Percentiles rank a stretch among this genome's conserved stretches.
These are phyloP conservation scores for Aphis craccivora DNA, from an alignment of 1,140 invertebrate species.

Conservation along the genomic window DNA sequence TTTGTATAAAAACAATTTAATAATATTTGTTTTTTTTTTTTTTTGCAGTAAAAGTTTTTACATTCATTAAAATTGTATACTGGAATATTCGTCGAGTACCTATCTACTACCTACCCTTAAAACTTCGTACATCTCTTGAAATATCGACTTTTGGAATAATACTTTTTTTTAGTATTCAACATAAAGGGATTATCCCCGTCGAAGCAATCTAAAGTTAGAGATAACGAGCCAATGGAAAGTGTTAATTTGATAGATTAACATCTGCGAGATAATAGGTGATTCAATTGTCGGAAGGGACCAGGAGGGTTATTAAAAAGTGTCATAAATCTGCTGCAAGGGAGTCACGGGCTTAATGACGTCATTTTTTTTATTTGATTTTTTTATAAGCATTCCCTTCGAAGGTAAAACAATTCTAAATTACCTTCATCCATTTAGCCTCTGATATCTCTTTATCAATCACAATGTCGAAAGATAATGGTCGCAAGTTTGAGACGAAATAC, in stretches of 20 bases:
- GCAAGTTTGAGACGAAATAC: constrained; percentile 79
- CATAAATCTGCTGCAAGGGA: constrained; percentile 27
- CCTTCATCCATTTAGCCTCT: constrained; percentile 82
- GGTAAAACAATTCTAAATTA: constrained; percentile 60
- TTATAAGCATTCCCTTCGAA: constrained; percentile 10
- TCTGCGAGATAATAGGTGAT: constrained; percentile 37
- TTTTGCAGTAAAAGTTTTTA: background rate
- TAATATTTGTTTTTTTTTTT: constrained; percentile 1
- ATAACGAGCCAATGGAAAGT: constrained; percentile 50
- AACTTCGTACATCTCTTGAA: constrained; percentile 12
- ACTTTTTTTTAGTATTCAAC: background rate
- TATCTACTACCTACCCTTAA: background rate
- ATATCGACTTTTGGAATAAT: constrained; percentile 46
- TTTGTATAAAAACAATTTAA: background rate
- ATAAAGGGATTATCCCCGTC: constrained; percentile 35
- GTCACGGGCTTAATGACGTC: constrained; percentile 19
- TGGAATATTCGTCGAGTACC: background rate
- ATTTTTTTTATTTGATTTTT: constrained; percentile 39
- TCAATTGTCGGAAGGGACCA: constrained; percentile 40
- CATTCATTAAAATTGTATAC: constrained; percentile 25
- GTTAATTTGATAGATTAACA: constrained; percentile 55
- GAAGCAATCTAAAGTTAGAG: constrained; percentile 36
- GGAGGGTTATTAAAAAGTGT: constrained; percentile 53
- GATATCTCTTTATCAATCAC: constrained; percentile 75
- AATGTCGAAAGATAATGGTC: constrained; percentile 73